Conservation (phyloP, 2,113 vertebrate species). For the Dasyurus viverrinus region DNA sequence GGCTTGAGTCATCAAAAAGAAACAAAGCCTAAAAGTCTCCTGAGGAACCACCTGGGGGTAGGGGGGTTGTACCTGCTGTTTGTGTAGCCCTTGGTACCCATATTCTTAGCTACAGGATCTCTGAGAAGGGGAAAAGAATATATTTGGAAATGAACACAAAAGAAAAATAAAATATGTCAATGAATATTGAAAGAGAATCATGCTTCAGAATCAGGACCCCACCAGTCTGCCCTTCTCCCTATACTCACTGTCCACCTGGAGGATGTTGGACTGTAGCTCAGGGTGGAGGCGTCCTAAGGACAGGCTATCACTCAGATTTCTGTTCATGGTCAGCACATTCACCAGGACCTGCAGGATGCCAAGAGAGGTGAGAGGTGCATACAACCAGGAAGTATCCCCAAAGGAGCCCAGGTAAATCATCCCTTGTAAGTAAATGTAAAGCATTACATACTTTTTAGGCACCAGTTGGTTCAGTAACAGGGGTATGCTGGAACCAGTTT, state of each 20-base stretch:
- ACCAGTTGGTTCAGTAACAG: neutral
- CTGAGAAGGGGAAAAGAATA: too few species aligned
- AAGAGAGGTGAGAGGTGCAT: constrained; percentile 22
- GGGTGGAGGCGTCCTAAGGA: constrained; percentile 94
- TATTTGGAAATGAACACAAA: too few species aligned
- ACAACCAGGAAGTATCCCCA: neutral
- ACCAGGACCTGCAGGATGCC: constrained; percentile 91
- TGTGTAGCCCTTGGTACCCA: neutral
- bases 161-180: too few species aligned
- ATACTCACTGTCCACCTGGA: constrained; percentile 96
- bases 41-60: neutral
- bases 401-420: neutral
- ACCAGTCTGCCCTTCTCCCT: constrained; percentile 35
- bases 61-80: neutral
- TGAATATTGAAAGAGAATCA: too few species aligned
- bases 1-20: neutral
- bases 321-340: constrained; percentile 93
- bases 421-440: neutral
- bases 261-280: constrained; percentile 88
- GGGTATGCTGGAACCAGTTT: neutral
- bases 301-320: constrained; percentile 96
- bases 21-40: neutral
- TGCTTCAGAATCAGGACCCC: neutral
- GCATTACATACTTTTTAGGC: neutral
- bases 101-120: too few species aligned